phyloP scores from a whole-genome alignment of 2,888 invertebrate genomes.

The Leucophora obtusa region DNA sequence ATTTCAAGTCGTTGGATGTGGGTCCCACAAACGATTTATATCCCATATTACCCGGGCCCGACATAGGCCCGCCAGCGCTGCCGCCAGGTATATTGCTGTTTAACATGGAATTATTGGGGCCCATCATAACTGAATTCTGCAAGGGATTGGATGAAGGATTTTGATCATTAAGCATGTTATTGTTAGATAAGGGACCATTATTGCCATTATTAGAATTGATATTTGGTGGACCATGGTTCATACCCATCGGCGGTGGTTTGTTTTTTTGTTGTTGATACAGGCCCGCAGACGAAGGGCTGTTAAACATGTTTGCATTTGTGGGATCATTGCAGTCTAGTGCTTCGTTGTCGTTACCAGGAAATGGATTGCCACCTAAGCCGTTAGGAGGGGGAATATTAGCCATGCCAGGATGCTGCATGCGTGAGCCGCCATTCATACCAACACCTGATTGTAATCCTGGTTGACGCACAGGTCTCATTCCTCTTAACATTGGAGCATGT shows the following conservation, averaged over 20 bases:
- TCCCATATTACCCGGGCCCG: slow-evolving; percentile 65
- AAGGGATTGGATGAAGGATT: slow-evolving; percentile 62
- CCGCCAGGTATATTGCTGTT: slow-evolving; percentile 47
- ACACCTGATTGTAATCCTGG: slow-evolving; percentile 68
- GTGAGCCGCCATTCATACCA: slow-evolving; percentile 66
- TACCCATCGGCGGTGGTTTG: slow-evolving; percentile 63
- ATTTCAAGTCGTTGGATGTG: slow-evolving; percentile 92
- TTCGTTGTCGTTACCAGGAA: slow-evolving; percentile 69
- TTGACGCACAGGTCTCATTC: slow-evolving; percentile 81
- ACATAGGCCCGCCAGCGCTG: slow-evolving; percentile 67
- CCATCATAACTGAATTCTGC: slow-evolving; percentile 64
- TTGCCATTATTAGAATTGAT: slow-evolving; percentile 58
- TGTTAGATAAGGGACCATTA: slow-evolving; percentile 62
- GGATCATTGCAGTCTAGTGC: slow-evolving; percentile 69
- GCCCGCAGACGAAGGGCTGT: slow-evolving; percentile 48
- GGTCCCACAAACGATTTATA: slow-evolving; percentile 87
- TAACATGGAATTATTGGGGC: slow-evolving; percentile 52
- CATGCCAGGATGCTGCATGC: slow-evolving; percentile 69
- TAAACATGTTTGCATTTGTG: slow-evolving; percentile 40
- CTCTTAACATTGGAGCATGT: slow-evolving; percentile 76
- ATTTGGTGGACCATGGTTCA: slow-evolving; percentile 63
- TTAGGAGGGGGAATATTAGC: slow-evolving; percentile 49
- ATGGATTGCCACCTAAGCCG: slow-evolving; percentile 66
- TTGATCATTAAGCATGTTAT: slow-evolving; percentile 64
- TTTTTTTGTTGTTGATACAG: slow-evolving; percentile 64